Evolutionary conservation across 2,797 vertebrate species (phyloP).

Genomic region (Spheniscus humboldti): DNA sequence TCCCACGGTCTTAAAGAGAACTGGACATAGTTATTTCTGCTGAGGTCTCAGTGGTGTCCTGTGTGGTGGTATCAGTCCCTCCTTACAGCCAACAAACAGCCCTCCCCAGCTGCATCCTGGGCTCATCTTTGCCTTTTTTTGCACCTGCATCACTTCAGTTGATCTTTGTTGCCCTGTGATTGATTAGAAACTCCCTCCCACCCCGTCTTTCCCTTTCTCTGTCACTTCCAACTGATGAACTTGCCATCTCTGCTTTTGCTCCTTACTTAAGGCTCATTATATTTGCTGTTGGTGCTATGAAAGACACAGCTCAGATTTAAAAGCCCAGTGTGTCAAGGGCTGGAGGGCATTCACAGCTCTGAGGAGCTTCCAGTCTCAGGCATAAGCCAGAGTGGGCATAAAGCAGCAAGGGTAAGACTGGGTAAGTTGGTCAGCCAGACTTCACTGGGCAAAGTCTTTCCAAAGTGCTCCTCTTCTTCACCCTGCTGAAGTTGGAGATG

Average conservation of each 20-base stretch:
- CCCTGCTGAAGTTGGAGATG: background rate
- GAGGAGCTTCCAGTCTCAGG: background rate
- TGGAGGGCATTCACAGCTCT: background rate
- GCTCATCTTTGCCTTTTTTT: background rate
- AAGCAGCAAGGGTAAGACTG: background rate
- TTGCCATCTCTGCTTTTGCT: background rate
- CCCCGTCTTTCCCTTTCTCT: background rate
- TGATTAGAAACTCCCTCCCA: background rate
- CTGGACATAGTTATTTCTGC: background rate
- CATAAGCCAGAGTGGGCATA: background rate
- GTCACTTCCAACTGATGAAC: background rate
- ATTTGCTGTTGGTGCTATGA: background rate
- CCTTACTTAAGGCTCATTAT: background rate
- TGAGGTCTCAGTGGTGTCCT: background rate
- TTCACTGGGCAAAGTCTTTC: background rate
- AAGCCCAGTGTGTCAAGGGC: fast-evolving
- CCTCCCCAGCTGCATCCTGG: background rate
- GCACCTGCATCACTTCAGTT: background rate
- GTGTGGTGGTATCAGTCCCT: background rate
- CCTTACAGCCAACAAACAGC: background rate
- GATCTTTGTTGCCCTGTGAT: background rate
- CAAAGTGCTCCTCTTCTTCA: background rate
- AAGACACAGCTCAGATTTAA: background rate
- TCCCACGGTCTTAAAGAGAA: background rate
- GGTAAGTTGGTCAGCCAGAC: background rate